Evolutionary conservation across 1,140 invertebrate genomes (phyloP).

Genomic region (Akabosia matsudoensis): DNA sequence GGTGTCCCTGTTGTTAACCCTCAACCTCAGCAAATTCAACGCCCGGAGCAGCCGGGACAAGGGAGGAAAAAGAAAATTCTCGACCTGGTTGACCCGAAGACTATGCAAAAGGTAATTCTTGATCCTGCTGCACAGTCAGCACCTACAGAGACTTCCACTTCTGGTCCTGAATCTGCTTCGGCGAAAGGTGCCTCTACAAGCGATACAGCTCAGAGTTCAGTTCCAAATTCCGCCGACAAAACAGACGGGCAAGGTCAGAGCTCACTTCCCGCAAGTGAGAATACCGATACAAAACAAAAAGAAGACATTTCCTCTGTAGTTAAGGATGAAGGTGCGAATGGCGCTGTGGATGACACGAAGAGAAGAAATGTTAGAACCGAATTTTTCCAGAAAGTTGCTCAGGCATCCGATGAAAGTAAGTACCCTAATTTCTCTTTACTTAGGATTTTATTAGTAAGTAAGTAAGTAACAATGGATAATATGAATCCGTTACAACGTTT

Average conservation of each 20-base stretch:
- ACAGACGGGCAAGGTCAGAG: not conserved
- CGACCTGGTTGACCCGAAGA: constrained; percentile 33
- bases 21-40: not conserved
- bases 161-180: constrained; percentile 11
- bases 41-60: not conserved
- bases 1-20: constrained; percentile 8
- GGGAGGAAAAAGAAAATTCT: constrained; percentile 30
- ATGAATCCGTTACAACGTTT: too few relatives aligned
- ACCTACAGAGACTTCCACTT: constrained; percentile 5
- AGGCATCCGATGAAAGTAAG: constrained; percentile 37
- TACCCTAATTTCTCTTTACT: not conserved
- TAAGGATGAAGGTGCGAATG: not conserved
- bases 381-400: constrained; percentile 42
- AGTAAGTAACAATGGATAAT: too few relatives aligned
- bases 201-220: constrained; percentile 1
- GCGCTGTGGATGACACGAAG: not conserved
- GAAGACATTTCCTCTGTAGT: not conserved
- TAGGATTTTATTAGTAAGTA: too few relatives aligned
- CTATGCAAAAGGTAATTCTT: constrained; percentile 23
- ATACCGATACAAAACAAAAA: constrained; percentile 13
- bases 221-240: not conserved
- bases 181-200: constrained; percentile 1
- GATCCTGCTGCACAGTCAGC: constrained; percentile 18
- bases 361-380: constrained; percentile 22
- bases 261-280: not conserved